Conservation (phyloP, 2,797 vertebrate species). For the Manis javanica region DNA sequence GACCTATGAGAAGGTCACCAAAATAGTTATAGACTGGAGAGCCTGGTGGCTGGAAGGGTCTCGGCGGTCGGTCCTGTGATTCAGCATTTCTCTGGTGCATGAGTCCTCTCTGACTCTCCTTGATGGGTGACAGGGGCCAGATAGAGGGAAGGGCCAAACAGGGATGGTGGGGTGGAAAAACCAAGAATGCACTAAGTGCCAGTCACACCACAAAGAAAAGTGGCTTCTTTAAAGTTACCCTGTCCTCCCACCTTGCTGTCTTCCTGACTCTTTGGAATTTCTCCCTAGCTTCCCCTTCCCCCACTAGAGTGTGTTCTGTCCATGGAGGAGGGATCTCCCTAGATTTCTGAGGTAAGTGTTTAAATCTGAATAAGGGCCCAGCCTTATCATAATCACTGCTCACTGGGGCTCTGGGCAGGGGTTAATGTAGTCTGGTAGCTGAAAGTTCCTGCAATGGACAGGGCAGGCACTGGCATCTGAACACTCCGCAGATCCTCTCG, state of each 20-base stretch:
- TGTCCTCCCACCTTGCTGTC: background rate
- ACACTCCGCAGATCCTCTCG: background rate
- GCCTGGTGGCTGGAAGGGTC: background rate
- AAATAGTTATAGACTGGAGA: background rate
- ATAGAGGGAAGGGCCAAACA: background rate
- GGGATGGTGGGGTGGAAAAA: background rate
- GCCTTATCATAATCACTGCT: background rate
- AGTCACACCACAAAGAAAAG: background rate
- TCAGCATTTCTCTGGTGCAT: background rate
- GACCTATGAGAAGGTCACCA: background rate
- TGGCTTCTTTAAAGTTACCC: background rate
- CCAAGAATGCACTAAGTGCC: background rate
- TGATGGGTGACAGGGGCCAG: background rate
- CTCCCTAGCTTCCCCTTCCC: background rate
- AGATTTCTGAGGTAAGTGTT: background rate
- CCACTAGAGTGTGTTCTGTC: too few relatives aligned
- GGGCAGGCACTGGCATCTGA: background rate
- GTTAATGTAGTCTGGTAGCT: background rate
- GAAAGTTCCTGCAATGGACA: background rate
- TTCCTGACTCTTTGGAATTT: background rate
- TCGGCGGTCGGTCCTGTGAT: background rate
- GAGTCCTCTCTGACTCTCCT: background rate
- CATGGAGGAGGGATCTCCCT: background rate
- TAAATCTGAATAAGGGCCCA: background rate
- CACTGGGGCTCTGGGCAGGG: background rate